phyloP scores from a whole-genome alignment of 1,140 invertebrate genomes.

The Bombyx mandarina region DNA sequence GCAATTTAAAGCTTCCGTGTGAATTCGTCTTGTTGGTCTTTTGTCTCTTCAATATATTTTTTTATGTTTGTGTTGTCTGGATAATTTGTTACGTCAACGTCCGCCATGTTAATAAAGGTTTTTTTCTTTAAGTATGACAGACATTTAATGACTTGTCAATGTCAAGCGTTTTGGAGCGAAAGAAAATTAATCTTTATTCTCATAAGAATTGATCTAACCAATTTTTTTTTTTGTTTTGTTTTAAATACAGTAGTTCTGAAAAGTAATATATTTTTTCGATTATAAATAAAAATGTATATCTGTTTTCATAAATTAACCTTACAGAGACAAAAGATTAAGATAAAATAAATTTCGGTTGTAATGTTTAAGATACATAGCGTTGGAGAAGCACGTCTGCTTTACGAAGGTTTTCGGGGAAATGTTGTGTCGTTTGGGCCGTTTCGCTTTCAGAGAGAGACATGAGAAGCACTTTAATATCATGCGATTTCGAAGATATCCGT shows the following conservation, averaged over 20 bases:
- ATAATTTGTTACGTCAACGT: too few relatives aligned
- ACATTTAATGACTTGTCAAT: too few relatives aligned
- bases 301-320: too few relatives aligned
- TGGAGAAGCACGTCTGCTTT: slow-evolving; percentile 21
- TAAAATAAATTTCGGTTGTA: slow-evolving; percentile 10
- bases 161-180: too few relatives aligned
- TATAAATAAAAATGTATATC: too few relatives aligned
- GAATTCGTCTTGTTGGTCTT: background rate
- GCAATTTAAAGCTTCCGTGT: slow-evolving; percentile 22
- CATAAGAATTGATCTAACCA: too few relatives aligned
- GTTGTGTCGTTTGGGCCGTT: slow-evolving; percentile 14
- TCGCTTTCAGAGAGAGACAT: slow-evolving; percentile 9
- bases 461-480: slow-evolving; percentile 16
- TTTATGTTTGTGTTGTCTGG: too few relatives aligned
- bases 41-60: background rate
- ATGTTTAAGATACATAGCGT: slow-evolving; percentile 12
- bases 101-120: too few relatives aligned
- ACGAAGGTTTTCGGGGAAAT: slow-evolving; percentile 12
- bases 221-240: background rate
- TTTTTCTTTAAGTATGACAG: too few relatives aligned
- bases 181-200: too few relatives aligned
- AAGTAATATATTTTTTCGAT: background rate
- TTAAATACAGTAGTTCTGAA: background rate
- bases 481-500: slow-evolving; percentile 3
- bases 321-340: too few relatives aligned